Conservation (phyloP, 2,888 invertebrate genomes). For the Anoplius nigerrimus region DNA sequence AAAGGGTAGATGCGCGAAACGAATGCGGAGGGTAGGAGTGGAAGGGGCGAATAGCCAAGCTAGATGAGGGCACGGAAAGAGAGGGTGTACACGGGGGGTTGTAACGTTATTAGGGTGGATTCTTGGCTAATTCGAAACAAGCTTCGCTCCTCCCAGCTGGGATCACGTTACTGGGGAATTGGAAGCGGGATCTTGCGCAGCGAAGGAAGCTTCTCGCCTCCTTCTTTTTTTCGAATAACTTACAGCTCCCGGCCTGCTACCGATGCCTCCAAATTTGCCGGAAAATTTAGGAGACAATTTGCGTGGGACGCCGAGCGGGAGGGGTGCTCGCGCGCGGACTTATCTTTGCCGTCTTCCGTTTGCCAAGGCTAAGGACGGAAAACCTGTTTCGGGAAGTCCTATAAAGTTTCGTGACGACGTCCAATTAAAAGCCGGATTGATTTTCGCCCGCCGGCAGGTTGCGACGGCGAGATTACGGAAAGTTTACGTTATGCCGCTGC, state of each 20-base stretch:
- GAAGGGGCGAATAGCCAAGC: not conserved
- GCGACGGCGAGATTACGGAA: not conserved
- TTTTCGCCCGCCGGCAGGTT: too few relatives aligned
- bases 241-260: constrained; percentile 23
- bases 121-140: constrained; percentile 53
- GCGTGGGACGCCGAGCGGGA: not conserved
- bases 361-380: too few relatives aligned
- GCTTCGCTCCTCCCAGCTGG: constrained; percentile 23
- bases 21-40: not conserved
- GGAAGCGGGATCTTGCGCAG: constrained; percentile 33
- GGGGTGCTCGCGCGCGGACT: too few relatives aligned
- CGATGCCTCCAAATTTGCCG: constrained; percentile 32
- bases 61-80: constrained; percentile 10
- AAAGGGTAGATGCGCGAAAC: constrained; percentile 2
- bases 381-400: too few relatives aligned
- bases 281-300: constrained; percentile 39
- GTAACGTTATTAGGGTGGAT: constrained; percentile 50
- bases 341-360: too few relatives aligned
- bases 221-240: not conserved
- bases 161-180: constrained; percentile 42
- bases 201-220: not conserved
- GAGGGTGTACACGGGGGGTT: constrained; percentile 2
- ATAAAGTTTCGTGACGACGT: too few relatives aligned
- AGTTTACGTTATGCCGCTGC: not conserved
- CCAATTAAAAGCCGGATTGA: too few relatives aligned